Conservation (phyloP, 2,113 vertebrate species). For the Ginglymostoma cirratum region DNA sequence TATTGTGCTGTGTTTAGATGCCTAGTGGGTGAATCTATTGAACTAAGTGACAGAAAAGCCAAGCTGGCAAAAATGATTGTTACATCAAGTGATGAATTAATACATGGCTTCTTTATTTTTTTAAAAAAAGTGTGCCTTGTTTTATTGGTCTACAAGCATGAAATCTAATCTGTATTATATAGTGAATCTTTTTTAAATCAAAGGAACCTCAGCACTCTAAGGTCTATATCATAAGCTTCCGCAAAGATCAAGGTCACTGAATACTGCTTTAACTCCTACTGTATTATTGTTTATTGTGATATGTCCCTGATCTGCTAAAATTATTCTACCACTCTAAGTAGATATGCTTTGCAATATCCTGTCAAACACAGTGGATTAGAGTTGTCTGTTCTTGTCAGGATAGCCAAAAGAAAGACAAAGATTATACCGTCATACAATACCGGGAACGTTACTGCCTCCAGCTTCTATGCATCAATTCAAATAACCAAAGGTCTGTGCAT, state of each 20-base stretch:
- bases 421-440: background rate
- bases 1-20: background rate
- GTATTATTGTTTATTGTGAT: background rate
- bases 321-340: background rate
- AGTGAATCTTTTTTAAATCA: background rate
- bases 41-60: background rate
- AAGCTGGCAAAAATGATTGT: background rate
- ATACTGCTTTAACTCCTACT: background rate
- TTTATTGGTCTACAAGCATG: background rate
- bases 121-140: background rate
- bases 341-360: background rate
- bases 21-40: background rate
- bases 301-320: background rate
- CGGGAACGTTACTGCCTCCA: background rate
- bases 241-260: slow-evolving; percentile 7
- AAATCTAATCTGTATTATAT: background rate
- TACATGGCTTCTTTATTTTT: background rate
- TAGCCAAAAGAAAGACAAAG: background rate
- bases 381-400: background rate
- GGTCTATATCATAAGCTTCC: background rate
- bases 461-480: background rate
- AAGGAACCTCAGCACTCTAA: background rate
- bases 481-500: background rate
- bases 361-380: background rate
- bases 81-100: background rate